phyloP scores from a whole-genome alignment of 1,140 invertebrate species.

The Copidosoma floridanum region DNA sequence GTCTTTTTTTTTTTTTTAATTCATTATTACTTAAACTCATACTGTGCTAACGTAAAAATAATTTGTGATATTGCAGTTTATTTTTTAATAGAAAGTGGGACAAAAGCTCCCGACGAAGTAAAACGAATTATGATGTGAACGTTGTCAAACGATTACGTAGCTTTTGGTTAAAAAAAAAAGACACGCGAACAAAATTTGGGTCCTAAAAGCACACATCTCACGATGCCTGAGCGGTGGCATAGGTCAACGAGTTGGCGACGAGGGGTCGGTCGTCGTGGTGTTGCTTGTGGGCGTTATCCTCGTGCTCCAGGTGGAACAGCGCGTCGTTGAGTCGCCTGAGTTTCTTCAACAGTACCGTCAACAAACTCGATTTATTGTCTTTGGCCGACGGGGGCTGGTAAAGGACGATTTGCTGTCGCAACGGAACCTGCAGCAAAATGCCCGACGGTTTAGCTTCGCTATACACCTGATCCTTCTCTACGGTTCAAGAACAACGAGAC shows the following conservation, averaged over 20 bases:
- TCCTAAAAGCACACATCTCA: too few relatives aligned
- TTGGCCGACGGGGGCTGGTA: slow-evolving; percentile 37
- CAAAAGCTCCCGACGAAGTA: too few relatives aligned
- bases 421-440: slow-evolving; percentile 39
- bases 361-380: slow-evolving; percentile 28
- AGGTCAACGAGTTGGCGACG: slow-evolving; percentile 5
- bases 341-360: slow-evolving; percentile 37
- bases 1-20: too few relatives aligned
- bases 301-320: slow-evolving; percentile 31
- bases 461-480: slow-evolving; percentile 18
- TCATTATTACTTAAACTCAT: too few relatives aligned
- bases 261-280: not conserved
- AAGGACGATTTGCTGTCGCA: slow-evolving; percentile 42
- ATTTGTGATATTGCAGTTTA: too few relatives aligned
- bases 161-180: too few relatives aligned
- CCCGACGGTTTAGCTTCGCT: slow-evolving; percentile 19
- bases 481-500: not conserved
- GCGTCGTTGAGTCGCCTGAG: slow-evolving; percentile 37
- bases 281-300: not conserved
- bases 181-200: too few relatives aligned
- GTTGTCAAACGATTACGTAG: too few relatives aligned
- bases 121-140: too few relatives aligned
- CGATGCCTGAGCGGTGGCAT: not conserved
- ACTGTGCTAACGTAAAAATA: too few relatives aligned
- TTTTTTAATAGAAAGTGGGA: too few relatives aligned